Conservation (phyloP, 2,113 vertebrate genomes). For the Neodon shergylaensis region DNA sequence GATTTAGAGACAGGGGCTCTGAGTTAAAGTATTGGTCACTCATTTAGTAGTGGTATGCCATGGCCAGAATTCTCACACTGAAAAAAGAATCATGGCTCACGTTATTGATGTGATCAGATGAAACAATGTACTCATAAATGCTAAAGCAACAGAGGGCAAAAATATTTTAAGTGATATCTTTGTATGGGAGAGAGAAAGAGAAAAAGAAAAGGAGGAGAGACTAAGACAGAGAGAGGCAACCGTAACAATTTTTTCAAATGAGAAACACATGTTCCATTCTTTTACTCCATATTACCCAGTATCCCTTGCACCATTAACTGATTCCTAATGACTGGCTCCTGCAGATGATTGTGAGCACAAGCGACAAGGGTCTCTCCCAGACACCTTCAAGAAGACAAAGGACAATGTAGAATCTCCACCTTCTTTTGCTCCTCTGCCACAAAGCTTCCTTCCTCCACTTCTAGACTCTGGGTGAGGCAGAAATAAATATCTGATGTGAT, state of each 20-base stretch:
- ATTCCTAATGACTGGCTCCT: neutral
- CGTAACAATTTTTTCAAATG: neutral
- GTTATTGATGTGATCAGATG: neutral
- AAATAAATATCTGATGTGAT: conserved; percentile 43
- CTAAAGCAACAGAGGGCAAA: neutral
- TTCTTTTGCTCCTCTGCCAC: neutral
- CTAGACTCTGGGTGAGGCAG: neutral
- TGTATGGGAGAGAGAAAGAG: neutral
- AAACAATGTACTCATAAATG: neutral
- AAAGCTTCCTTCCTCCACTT: neutral
- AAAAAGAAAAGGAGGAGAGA: neutral
- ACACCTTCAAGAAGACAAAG: neutral
- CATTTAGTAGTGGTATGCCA: neutral
- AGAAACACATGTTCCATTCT: neutral
- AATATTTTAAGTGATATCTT: neutral
- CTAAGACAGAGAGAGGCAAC: neutral
- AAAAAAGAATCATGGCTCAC: neutral
- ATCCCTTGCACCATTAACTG: neutral
- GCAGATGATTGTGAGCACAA: neutral
- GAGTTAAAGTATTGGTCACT: neutral
- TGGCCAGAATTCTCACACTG: neutral
- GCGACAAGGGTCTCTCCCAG: neutral
- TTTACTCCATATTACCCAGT: neutral
- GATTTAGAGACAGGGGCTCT: neutral
- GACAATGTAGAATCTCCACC: neutral